Evolutionary conservation across 2,888 invertebrate genomes (phyloP), one percentile per base, ranked within the genome.

Genomic region (Torymus auratus): DNA sequence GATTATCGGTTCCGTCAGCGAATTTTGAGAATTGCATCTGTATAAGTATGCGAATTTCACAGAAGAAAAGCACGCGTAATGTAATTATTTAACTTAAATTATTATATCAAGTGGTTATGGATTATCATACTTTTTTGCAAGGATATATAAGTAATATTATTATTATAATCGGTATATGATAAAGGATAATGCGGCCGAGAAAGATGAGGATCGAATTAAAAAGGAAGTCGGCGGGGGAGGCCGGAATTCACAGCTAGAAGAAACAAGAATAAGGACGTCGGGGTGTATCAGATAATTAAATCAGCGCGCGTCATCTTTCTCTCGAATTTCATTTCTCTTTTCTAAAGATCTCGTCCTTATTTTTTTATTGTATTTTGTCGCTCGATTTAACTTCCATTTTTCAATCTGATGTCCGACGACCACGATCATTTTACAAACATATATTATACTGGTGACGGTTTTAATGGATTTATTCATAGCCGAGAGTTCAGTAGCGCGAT

Each of bases 241-340:
- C n/a, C 23, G 60, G 55, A 77, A 50, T 73, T 73, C 41, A 56
- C n/a, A 60, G 62, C 55, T 73, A 65, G 53, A 67, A 61, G 60
- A 72, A 67, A 70, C 41, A 67, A 78, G 70, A 65, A 77, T 58
- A 72, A 72, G 72, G 61, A 61, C 67, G 14, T 60, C 60, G n/a
- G 52, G 68, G 55, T 78, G 68, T 79, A 82, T 82, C 82, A 82
- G 79, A 79, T 82, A 82, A 82, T 82, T 82, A 69, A 82, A 82
- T 82, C 82, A 64, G 72, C 5, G 53, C 67, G 14, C 62, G 75
- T 76, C 75, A 81, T 78, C 41, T 74, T 58, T 55, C 55, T 72
- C 60, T 71, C 71, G 61, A 62, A 61, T 60, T 71, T 71, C 60
- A 56, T 71, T 56, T 70, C 58, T 64, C 55, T 52, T 41, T 70